Base-by-base conservation (phyloP, 2,888 invertebrate species). In the Hesperia comma region DNA sequence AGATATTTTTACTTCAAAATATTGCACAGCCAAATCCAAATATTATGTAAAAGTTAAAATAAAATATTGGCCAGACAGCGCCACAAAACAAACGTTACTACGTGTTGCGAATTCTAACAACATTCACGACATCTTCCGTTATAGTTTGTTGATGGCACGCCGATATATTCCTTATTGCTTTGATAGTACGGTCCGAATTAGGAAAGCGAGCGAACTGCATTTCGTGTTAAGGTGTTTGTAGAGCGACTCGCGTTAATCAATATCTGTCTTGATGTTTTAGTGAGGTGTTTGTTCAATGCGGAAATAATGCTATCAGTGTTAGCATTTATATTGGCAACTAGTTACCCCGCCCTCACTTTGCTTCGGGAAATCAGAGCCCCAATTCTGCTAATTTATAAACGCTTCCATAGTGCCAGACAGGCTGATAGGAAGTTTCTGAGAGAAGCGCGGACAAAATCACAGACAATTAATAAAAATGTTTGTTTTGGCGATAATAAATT, bases 31-130 rank as follows among this genome's bases (percentile, higher is more conserved):
- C 14, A 53, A 53, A 51, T 51, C 21, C 33, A 37, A 41, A 56
- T 40, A 14, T 6, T 19, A 41, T 8, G 10, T 32, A 14, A 40
- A 40, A 56, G 5, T 40, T 40, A 14, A 19, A 37, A 6, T 40
- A 40, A 56, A 56, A 56, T 56, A 56, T 56, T 40, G 19, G 40
- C 19, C 19, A 12, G 56, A 56, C 40, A 41, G 21, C 14, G 17
- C 53, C 32, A 40, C 33, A 40, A 17, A 40, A 56, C 56, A 41
- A 17, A 56, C 3, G 40, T 41, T 56, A 8, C 17, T 55, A 56
- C 56, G 56, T 56, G 56, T 56, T 40, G 56, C 40, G 56, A 56
- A 56, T 56, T 19, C 33, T 40, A 41, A 41, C 7, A 40, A 40
- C 7, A 32, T 53, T 21, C 32, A 56, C 19, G 56, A 56, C 56